Percentiles rank a stretch among this genome's conserved stretches.
Evolutionary conservation across 2,113 vertebrate species (phyloP).

Genomic region (Myanophis thanlyinensis): DNA sequence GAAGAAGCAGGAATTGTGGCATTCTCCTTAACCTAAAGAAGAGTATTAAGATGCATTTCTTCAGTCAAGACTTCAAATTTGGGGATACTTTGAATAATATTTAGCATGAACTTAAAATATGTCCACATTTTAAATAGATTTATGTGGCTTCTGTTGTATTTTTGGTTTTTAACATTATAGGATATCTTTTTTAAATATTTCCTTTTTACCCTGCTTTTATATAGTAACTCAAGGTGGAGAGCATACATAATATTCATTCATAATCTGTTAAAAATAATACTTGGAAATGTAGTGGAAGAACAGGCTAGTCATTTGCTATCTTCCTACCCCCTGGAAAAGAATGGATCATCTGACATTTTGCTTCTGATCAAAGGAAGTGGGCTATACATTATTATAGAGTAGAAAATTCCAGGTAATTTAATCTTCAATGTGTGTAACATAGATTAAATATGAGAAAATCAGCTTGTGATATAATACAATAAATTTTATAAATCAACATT

Average conservation of each 20-base stretch:
- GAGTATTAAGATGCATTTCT: neutral
- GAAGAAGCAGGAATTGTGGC: neutral
- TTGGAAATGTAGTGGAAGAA: neutral
- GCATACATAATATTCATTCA: neutral
- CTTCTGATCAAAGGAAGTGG: neutral
- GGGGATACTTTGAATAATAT: neutral
- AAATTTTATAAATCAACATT: neutral
- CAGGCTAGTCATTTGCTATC: too few relatives aligned
- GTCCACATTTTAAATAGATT: neutral
- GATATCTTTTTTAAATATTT: neutral
- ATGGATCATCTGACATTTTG: neutral
- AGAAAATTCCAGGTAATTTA: neutral
- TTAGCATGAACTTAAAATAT: neutral
- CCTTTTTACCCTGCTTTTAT: neutral
- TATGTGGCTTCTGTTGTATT: neutral
- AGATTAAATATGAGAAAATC: neutral
- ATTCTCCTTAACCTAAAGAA: neutral
- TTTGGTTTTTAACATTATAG: neutral
- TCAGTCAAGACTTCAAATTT: neutral
- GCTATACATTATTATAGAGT: neutral
- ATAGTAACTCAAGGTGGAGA: neutral
- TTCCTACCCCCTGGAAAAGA: neutral
- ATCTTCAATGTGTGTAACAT: neutral
- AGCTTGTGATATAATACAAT: neutral
- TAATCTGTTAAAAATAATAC: neutral